Conservation (phyloP, 2,797 vertebrate species). For the Scleropages formosus region DNA sequence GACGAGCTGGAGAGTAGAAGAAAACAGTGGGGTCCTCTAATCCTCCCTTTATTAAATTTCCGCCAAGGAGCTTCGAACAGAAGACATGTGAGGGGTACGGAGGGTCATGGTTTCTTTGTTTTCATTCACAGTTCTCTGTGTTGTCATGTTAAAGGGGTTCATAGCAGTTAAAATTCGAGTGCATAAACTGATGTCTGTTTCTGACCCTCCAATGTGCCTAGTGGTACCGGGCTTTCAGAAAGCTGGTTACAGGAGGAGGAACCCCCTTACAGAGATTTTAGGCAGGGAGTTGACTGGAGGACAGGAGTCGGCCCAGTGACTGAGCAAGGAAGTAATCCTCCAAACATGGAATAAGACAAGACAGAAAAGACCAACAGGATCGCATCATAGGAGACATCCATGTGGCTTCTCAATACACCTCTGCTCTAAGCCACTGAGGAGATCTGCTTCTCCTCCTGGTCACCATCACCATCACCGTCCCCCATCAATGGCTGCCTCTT, state of each 20-base stretch:
- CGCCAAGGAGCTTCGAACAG: conserved; percentile 38
- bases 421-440: conserved; percentile 89
- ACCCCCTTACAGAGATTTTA: no score
- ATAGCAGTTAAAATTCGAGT: background rate
- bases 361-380: conserved; percentile 30
- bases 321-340: conserved; percentile 20
- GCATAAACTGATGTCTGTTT: background rate
- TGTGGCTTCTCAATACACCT: conserved; percentile 41
- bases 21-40: conserved; percentile 61
- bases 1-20: conserved; percentile 32
- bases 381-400: background rate
- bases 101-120: conserved; percentile 57
- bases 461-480: conserved; percentile 76
- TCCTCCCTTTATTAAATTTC: conserved; percentile 54
- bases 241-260: background rate
- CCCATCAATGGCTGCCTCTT: conserved; percentile 96
- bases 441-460: conserved; percentile 91
- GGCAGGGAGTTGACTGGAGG: background rate
- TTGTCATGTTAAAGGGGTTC: conserved; percentile 1
- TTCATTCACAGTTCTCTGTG: conserved; percentile 35
- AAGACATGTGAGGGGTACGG: conserved; percentile 52
- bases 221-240: background rate
- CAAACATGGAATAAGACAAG: conserved; percentile 42
- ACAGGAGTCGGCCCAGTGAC: conserved; percentile 51
- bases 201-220: conserved; percentile 2